Evolutionary conservation across 2,113 vertebrate genomes (phyloP).

Genomic region (Ascaphus truei): DNA sequence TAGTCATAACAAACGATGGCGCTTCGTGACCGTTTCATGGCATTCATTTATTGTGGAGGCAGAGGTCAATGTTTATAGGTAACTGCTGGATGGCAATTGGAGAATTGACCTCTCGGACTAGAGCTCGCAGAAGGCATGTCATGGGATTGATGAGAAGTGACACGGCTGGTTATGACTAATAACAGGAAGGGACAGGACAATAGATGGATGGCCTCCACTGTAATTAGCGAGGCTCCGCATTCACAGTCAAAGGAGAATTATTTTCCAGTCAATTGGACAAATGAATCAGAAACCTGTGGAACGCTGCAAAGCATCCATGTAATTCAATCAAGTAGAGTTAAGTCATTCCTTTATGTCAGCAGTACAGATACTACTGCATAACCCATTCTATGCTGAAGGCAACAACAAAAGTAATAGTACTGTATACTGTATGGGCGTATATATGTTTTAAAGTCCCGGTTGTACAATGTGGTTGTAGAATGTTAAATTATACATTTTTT

Average conservation of each 20-base stretch:
- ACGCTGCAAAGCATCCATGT: slow-evolving; percentile 16
- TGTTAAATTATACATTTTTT: too few species aligned
- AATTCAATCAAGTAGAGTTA: slow-evolving; percentile 27
- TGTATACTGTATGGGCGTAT: too few species aligned
- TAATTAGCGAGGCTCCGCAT: slow-evolving; percentile 27
- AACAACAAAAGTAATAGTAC: too few species aligned
- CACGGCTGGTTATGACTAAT: slow-evolving; percentile 29
- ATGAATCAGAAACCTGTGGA: slow-evolving; percentile 24
- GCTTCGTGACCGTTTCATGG: background rate
- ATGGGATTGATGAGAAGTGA: slow-evolving; percentile 26
- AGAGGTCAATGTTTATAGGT: slow-evolving; percentile 32
- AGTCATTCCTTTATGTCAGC: slow-evolving; percentile 3
- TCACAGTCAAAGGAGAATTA: slow-evolving; percentile 27
- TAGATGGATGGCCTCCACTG: slow-evolving; percentile 27
- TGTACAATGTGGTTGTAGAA: too few species aligned
- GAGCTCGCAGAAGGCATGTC: slow-evolving; percentile 13
- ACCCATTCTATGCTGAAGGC: too few species aligned
- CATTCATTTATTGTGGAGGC: slow-evolving; percentile 13
- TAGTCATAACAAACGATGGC: slow-evolving; percentile 22
- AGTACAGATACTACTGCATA: background rate
- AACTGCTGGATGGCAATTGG: slow-evolving; percentile 23
- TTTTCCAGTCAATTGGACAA: slow-evolving; percentile 24
- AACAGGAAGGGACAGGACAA: slow-evolving; percentile 31
- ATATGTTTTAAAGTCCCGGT: too few species aligned
- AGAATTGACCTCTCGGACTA: slow-evolving; percentile 21